Evolutionary conservation across 2,113 vertebrate species (phyloP).

Genomic region (Ranitomeya variabilis): DNA sequence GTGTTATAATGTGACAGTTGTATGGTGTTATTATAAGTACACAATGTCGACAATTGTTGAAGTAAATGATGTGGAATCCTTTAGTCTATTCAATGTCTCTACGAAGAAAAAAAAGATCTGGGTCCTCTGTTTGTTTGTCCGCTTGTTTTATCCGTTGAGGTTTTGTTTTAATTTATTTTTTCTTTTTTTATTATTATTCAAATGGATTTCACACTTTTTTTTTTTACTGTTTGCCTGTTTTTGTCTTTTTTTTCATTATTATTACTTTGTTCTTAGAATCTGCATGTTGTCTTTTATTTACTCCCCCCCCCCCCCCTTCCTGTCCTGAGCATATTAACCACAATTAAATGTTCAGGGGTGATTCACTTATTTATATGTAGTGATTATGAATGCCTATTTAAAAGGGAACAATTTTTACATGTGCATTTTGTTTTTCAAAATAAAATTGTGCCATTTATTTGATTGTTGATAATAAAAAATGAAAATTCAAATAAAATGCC

Average conservation of each 20-base stretch:
- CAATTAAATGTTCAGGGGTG: slow-evolving; percentile 84
- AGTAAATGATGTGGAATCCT: slow-evolving; percentile 87
- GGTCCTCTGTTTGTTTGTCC: slow-evolving; percentile 67
- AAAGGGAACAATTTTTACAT: slow-evolving; percentile 99
- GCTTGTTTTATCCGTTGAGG: background rate
- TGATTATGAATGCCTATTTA: slow-evolving; percentile 99
- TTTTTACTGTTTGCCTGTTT: background rate
- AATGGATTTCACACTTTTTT: slow-evolving; percentile 7
- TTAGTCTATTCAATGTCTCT: slow-evolving; percentile 92
- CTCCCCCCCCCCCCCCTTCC: slow-evolving; percentile 48
- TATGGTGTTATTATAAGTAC: slow-evolving; percentile 98
- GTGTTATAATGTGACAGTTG: slow-evolving; percentile 95
- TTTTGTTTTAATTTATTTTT: background rate
- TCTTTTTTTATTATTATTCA: background rate
- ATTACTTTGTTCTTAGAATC: slow-evolving; percentile 84
- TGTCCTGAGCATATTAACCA: slow-evolving; percentile 88
- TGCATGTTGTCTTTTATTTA: slow-evolving; percentile 86
- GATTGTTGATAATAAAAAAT: slow-evolving; percentile 99
- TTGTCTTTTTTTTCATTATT: background rate
- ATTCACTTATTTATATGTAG: slow-evolving; percentile 99
- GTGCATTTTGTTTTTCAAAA: slow-evolving; percentile 96
- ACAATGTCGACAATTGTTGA: slow-evolving; percentile 88
- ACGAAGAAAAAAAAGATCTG: slow-evolving; percentile 82
- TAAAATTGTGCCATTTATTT: slow-evolving; percentile 99
- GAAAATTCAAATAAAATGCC: slow-evolving; percentile 67